Conservation (phyloP, 2,797 vertebrate genomes). For the Cossypha caffra region DNA sequence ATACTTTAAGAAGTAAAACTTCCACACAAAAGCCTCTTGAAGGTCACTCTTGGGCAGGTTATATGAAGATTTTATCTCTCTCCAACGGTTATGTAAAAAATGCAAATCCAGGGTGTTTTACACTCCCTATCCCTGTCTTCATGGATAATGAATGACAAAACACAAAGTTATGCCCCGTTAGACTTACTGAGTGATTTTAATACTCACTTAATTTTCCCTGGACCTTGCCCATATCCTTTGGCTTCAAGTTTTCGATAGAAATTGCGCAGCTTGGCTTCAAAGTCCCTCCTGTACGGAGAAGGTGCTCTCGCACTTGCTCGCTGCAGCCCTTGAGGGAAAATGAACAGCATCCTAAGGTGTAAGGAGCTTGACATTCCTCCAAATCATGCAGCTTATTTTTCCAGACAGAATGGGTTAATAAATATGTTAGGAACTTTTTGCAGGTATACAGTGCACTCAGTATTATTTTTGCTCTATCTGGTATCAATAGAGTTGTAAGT, state of each 20-base stretch:
- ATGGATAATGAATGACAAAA: neutral
- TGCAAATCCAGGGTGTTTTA: neutral
- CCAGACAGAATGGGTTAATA: neutral
- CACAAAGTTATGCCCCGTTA: neutral
- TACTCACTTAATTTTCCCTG: conserved; percentile 97
- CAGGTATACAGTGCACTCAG: neutral
- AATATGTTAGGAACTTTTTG: neutral
- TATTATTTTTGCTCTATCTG: neutral
- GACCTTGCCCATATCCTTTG: conserved; percentile 96
- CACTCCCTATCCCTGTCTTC: neutral
- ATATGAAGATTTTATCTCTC: neutral
- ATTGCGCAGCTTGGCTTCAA: conserved; percentile 96
- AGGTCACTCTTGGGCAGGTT: neutral
- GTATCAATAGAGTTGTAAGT: neutral
- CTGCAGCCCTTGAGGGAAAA: conserved; percentile 79
- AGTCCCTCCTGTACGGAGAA: conserved; percentile 96
- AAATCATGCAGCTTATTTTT: neutral
- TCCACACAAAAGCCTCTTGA: neutral
- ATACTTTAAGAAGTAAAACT: neutral
- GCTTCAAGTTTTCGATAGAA: conserved; percentile 98
- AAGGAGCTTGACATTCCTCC: neutral
- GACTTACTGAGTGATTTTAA: neutral
- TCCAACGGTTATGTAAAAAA: neutral
- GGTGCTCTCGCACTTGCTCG: conserved; percentile 91
- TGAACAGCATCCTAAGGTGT: neutral